These are phyloP conservation scores for Busseola fusca DNA, from an alignment of 2,888 invertebrate species.

Conservation along the genomic window DNA sequence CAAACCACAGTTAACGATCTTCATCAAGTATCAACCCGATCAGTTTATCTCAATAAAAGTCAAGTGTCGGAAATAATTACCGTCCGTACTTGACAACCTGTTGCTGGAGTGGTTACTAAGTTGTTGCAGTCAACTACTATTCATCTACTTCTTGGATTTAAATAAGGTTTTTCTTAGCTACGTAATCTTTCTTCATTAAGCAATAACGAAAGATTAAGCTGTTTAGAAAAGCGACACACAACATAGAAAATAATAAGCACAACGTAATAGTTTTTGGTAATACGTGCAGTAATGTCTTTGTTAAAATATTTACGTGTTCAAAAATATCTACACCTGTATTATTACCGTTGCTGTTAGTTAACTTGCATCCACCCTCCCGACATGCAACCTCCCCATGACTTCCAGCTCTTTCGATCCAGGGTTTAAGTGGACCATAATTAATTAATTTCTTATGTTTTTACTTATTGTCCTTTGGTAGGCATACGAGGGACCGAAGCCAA, in stretches of 20 bases:
- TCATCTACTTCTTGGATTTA: constrained; percentile 18
- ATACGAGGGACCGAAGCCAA: no score
- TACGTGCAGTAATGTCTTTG: background rate
- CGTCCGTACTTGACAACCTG: constrained; percentile 24
- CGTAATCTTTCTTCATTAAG: background rate
- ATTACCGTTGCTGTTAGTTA: no score
- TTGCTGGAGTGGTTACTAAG: background rate
- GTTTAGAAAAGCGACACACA: background rate
- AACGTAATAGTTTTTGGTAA: background rate
- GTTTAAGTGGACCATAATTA: no score
- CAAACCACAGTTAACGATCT: constrained; percentile 2
- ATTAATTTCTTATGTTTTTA: no score
- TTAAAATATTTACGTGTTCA: background rate
- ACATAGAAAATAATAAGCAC: background rate
- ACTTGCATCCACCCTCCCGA: no score
- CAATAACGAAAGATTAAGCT: background rate
- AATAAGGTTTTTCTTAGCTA: constrained; percentile 7
- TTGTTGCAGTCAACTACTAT: constrained; percentile 16
- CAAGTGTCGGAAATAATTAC: constrained; percentile 44
- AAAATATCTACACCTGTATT: no score
- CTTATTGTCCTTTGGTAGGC: no score
- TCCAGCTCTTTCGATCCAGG: no score
- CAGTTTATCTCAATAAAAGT: constrained; percentile 45
- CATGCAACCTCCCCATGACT: no score
- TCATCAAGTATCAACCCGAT: constrained; percentile 21